These are phyloP conservation scores for Drosophila maculinotata DNA, from an alignment of 2,888 invertebrate genomes.

Conservation along the genomic window DNA sequence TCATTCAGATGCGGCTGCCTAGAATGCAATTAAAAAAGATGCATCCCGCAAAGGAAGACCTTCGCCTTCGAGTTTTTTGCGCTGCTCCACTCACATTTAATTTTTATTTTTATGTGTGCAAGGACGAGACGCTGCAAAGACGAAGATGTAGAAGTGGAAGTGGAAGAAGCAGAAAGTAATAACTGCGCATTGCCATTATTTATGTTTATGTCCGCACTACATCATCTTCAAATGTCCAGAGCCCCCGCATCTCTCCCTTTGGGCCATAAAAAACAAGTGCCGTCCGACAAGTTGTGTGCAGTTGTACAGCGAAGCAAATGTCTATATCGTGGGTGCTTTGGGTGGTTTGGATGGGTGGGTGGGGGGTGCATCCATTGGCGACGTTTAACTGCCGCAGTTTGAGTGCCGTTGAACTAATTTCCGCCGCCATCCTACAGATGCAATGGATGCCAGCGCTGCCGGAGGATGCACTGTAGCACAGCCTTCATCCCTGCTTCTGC, in stretches of 20 bases:
- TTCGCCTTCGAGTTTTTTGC: slow-evolving; percentile 7
- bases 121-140: slow-evolving; percentile 31
- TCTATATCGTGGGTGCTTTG: slow-evolving; percentile 37
- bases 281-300: slow-evolving; percentile 60
- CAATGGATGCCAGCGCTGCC: slow-evolving; percentile 37
- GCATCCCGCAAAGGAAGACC: slow-evolving; percentile 34
- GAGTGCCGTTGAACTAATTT: slow-evolving; percentile 76
- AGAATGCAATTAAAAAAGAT: slow-evolving; percentile 73
- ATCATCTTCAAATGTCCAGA: slow-evolving; percentile 76
- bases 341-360: slow-evolving; percentile 6
- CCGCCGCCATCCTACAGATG: slow-evolving; percentile 46
- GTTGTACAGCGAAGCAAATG: slow-evolving; percentile 31
- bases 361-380: slow-evolving; percentile 41
- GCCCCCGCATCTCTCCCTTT: slow-evolving; percentile 16
- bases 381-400: slow-evolving; percentile 71
- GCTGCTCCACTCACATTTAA: slow-evolving; percentile 60
- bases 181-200: slow-evolving; percentile 80
- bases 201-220: slow-evolving; percentile 81
- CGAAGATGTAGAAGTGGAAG: slow-evolving; percentile 20
- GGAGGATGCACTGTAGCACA: slow-evolving; percentile 37
- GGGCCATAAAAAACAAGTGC: slow-evolving; percentile 76
- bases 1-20: slow-evolving; percentile 65
- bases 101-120: slow-evolving; percentile 73
- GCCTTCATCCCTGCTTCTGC: slow-evolving; percentile 7
- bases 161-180: slow-evolving; percentile 65